These are phyloP conservation scores for Octonoba sinensis DNA, from an alignment of 2,888 invertebrate species.

Conservation along the genomic window DNA sequence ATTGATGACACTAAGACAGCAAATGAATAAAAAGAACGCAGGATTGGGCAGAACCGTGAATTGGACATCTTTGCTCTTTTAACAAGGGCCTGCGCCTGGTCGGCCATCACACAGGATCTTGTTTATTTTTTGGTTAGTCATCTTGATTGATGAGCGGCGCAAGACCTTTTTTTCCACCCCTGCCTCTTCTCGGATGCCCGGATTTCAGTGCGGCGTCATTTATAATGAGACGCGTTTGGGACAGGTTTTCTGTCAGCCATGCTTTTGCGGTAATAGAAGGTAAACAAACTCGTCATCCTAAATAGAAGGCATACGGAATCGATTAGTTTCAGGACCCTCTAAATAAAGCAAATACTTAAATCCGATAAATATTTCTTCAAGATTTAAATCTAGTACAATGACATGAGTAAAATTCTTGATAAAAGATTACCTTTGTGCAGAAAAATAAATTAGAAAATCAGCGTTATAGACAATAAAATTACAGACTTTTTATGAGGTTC, in stretches of 20 bases:
- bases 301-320: conserved; percentile 9
- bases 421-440: too few relatives aligned
- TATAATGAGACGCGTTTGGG: conserved; percentile 53
- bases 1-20: too few relatives aligned
- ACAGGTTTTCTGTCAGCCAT: conserved; percentile 36
- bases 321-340: conserved; percentile 15
- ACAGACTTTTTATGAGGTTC: too few relatives aligned
- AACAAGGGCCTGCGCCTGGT: conserved; percentile 34
- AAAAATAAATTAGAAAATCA: too few relatives aligned
- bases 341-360: not conserved
- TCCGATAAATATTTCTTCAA: too few relatives aligned
- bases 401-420: too few relatives aligned
- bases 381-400: too few relatives aligned
- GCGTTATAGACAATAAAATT: too few relatives aligned
- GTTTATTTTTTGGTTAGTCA: conserved; percentile 57
- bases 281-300: conserved; percentile 46
- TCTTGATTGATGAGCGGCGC: conserved; percentile 51
- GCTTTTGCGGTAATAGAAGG: conserved; percentile 50
- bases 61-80: conserved; percentile 36
- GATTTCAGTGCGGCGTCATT: conserved; percentile 56
- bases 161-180: conserved; percentile 13
- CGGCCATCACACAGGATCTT: conserved; percentile 20
- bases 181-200: conserved; percentile 42
- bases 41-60: conserved; percentile 2
- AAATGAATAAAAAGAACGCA: too few relatives aligned